Evolutionary conservation across 92 coral and sea anemone species (phyloP).

Genomic region (Paragorgia papillata): DNA sequence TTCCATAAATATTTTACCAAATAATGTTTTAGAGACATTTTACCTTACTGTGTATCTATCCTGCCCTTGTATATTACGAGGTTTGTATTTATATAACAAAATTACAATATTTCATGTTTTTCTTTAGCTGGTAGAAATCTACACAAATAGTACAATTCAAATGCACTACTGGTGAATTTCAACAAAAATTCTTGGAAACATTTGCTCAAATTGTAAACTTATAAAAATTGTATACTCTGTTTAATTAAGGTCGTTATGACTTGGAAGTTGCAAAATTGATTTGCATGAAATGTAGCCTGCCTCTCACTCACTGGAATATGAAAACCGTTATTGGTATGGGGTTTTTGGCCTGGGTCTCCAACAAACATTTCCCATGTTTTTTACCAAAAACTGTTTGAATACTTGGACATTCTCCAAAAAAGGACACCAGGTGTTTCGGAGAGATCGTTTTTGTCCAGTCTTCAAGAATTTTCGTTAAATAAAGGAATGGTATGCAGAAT

Average conservation of each 20-base stretch:
- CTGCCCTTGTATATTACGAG: too few species aligned
- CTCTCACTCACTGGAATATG: slow-evolving; percentile 8
- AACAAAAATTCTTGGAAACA: too few species aligned
- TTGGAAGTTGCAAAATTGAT: slow-evolving; percentile 12
- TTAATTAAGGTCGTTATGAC: slow-evolving; percentile 34
- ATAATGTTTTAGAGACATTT: too few species aligned
- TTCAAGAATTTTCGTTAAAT: slow-evolving; percentile 10
- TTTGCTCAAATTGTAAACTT: too few species aligned
- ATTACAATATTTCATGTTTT: too few species aligned
- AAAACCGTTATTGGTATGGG: slow-evolving; percentile 22
- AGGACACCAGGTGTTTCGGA: slow-evolving; percentile 9
- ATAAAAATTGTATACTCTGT: too few species aligned
- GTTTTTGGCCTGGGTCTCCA: slow-evolving; percentile 25
- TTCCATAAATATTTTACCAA: too few species aligned
- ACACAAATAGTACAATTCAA: too few species aligned
- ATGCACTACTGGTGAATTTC: too few species aligned
- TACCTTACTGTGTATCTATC: too few species aligned
- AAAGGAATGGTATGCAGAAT: slow-evolving; percentile 3
- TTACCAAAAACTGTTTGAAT: slow-evolving; percentile 12
- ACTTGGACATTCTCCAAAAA: slow-evolving; percentile 13
- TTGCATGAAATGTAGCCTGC: background rate
- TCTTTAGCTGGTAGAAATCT: too few species aligned
- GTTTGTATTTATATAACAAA: too few species aligned
- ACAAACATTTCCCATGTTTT: background rate
- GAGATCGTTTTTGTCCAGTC: slow-evolving; percentile 12